Conservation (phyloP, 1,140 invertebrate genomes). For the Charaxes varanes region DNA sequence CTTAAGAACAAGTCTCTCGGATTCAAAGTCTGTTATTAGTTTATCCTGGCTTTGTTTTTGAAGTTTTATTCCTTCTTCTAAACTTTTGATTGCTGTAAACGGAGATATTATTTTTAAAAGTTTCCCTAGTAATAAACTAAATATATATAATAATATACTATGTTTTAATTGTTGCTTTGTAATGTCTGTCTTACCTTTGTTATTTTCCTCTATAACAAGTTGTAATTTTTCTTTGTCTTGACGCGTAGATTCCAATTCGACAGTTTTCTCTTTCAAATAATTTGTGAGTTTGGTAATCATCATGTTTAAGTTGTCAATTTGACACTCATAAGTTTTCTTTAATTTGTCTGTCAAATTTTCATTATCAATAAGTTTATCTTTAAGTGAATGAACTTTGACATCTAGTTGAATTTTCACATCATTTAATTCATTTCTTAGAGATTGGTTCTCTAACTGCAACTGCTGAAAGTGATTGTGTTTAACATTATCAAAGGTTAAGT, state of each 20-base stretch:
- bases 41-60: constrained; percentile 39
- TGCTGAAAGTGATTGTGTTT: constrained; percentile 31
- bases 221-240: constrained; percentile 36
- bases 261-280: constrained; percentile 45
- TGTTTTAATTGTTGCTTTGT: neutral
- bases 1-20: constrained; percentile 38
- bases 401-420: constrained; percentile 41
- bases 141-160: neutral
- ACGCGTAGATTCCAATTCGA: constrained; percentile 29
- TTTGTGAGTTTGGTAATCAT: constrained; percentile 43
- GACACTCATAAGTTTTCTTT: constrained; percentile 42
- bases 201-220: constrained; percentile 30
- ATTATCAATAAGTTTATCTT: constrained; percentile 46
- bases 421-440: constrained; percentile 34
- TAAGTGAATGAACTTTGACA: constrained; percentile 41
- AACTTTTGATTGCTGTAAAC: constrained; percentile 34
- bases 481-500: too few relatives aligned
- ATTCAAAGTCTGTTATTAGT: constrained; percentile 42
- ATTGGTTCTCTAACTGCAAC: constrained; percentile 33
- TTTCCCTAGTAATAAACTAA: constrained; percentile 1
- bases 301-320: constrained; percentile 48
- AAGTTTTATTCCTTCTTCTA: constrained; percentile 36
- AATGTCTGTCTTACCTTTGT: constrained; percentile 30
- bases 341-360: constrained; percentile 45
- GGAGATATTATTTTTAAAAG: constrained; percentile 5